A percentile compares a stretch with the other conserved stretches of the same genome.
These are phyloP conservation scores for Lindbergichthys nudifrons DNA, from an alignment of 2,797 vertebrate genomes.

Conservation along the genomic window DNA sequence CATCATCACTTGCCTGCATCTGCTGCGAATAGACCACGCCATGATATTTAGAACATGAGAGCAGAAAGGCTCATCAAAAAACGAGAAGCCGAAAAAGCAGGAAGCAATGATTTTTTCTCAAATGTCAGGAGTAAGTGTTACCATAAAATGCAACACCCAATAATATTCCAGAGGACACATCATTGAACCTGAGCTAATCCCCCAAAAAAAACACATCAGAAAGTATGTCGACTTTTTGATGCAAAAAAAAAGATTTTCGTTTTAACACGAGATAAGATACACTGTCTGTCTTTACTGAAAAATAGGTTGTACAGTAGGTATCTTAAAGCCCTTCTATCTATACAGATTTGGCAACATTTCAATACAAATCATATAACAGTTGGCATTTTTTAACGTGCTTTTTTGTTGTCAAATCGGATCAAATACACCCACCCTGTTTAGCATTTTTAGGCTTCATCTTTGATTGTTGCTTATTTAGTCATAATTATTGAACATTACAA, in stretches of 20 bases:
- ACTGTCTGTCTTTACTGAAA: background rate
- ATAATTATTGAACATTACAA: background rate
- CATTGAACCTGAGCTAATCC: constrained; percentile 18
- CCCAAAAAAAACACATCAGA: constrained; percentile 7
- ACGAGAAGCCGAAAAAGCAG: constrained; percentile 28
- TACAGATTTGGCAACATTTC: background rate
- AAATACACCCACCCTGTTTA: background rate
- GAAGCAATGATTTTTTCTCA: constrained; percentile 64
- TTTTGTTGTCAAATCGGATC: background rate
- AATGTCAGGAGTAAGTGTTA: constrained; percentile 69
- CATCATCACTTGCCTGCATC: constrained; percentile 39
- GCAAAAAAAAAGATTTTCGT: background rate
- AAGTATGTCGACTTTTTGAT: background rate
- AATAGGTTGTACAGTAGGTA: background rate
- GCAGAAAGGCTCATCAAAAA: constrained; percentile 47
- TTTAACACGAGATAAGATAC: background rate
- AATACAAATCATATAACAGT: background rate
- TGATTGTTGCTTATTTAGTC: background rate
- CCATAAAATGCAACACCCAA: constrained; percentile 46
- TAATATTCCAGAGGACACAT: constrained; percentile 39
- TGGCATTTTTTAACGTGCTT: background rate
- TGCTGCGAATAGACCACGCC: constrained; percentile 36
- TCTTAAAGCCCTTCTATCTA: background rate
- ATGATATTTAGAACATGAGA: constrained; percentile 69
- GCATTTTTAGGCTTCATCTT: background rate